These are phyloP conservation scores for Chironomus tepperi DNA, from an alignment of 1,140 invertebrate species.

Conservation along the genomic window DNA sequence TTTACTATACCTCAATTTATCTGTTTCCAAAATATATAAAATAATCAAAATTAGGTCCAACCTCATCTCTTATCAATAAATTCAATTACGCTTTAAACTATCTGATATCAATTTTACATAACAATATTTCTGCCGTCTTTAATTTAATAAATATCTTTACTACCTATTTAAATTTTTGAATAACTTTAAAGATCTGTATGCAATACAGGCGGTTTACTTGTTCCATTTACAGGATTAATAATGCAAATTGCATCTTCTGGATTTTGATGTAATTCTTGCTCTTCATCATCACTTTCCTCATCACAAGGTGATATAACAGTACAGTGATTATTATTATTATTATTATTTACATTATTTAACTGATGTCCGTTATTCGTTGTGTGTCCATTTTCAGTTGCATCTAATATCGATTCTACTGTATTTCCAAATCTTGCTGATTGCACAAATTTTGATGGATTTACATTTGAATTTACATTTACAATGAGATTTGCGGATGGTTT, in stretches of 20 bases:
- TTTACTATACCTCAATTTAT: too few relatives aligned
- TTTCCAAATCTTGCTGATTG: slow-evolving; percentile 4
- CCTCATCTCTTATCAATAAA: too few relatives aligned
- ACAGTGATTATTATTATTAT: neutral
- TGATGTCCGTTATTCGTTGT: neutral
- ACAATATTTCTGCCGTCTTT: too few relatives aligned
- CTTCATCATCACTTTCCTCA: neutral
- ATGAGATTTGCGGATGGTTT: neutral
- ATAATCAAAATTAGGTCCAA: too few relatives aligned
- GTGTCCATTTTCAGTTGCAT: neutral
- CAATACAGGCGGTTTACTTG: slow-evolving; percentile 16
- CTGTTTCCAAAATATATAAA: too few relatives aligned
- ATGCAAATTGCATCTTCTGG: slow-evolving; percentile 11
- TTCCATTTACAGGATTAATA: neutral
- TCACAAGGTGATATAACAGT: neutral
- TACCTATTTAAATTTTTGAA: neutral
- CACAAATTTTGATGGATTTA: neutral
- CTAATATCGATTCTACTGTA: slow-evolving; percentile 2
- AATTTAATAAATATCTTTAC: too few relatives aligned
- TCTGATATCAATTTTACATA: too few relatives aligned
- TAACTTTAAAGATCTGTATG: slow-evolving; percentile 26
- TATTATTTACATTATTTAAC: neutral
- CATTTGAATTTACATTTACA: neutral
- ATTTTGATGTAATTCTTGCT: neutral
- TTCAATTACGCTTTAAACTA: too few relatives aligned